Evolutionary conservation across 2,113 vertebrate genomes (phyloP).

Genomic region (Clarias macrocephalus): DNA sequence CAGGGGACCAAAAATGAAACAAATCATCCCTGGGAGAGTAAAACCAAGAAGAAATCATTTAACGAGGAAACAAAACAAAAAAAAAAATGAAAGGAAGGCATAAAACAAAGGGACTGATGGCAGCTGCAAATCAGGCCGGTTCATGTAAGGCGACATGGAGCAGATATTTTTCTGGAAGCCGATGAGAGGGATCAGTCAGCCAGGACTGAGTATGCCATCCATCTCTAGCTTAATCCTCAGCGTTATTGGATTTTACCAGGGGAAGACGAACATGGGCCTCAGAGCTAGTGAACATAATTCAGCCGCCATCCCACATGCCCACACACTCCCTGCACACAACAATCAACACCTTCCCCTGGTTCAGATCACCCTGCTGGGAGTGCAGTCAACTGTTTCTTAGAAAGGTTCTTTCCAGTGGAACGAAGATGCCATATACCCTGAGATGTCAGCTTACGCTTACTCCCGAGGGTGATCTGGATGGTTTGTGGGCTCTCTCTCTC

Average conservation of each 20-base stretch:
- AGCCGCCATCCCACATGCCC: conserved; percentile 19
- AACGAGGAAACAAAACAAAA: not conserved
- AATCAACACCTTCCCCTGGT: not conserved
- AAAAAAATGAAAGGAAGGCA: not conserved
- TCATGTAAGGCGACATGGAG: conserved; percentile 21
- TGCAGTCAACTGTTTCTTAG: conserved; percentile 4
- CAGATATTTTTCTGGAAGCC: conserved; percentile 18
- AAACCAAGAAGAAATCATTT: not conserved
- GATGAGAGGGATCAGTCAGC: conserved; percentile 43
- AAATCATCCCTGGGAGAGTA: not conserved
- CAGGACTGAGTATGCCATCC: conserved; percentile 18
- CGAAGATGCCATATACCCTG: not conserved
- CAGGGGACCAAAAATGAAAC: not conserved
- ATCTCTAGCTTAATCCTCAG: conserved; percentile 42
- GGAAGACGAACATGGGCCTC: conserved; percentile 18
- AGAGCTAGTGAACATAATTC: conserved; percentile 32
- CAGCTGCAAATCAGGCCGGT: conserved; percentile 23
- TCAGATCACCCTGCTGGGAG: conserved; percentile 18
- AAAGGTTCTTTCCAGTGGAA: not conserved
- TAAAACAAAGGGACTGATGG: too few relatives aligned
- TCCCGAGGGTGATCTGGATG: not conserved
- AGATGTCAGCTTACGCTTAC: not conserved
- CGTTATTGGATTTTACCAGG: conserved; percentile 39
- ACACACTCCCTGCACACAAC: conserved; percentile 12
- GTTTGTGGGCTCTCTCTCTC: not conserved